Percentiles rank a stretch among this genome's conserved stretches.
Evolutionary conservation across 2,888 invertebrate species (phyloP).

Genomic region (Pherbina coryleti): DNA sequence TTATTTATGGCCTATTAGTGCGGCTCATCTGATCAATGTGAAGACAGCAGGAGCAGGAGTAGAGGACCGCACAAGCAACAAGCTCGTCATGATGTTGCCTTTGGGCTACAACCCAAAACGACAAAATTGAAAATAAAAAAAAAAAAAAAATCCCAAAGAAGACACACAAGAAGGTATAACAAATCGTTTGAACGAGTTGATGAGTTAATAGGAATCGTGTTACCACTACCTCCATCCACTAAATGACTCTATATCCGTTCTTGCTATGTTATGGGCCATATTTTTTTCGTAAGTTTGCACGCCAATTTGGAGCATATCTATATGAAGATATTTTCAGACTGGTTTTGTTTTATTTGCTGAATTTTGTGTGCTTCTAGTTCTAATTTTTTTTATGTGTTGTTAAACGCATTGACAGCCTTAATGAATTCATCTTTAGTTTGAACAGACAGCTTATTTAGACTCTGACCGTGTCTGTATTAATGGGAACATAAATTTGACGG

Average conservation of each 20-base stretch:
- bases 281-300: not conserved
- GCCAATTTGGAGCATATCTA: not conserved
- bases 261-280: not conserved
- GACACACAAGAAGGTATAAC: conserved; percentile 11
- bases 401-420: conserved; percentile 60
- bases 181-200: conserved; percentile 55
- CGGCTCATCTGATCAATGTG: conserved; percentile 41
- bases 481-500: no score
- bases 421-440: conserved; percentile 62
- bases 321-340: no score
- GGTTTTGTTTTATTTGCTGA: no score
- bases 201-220: conserved; percentile 69
- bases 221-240: conserved; percentile 49
- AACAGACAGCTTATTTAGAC: conserved; percentile 58
- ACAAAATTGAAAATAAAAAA: not conserved
- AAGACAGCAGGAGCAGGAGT: conserved; percentile 16
- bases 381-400: not conserved
- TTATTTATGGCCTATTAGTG: conserved; percentile 68
- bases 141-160: not conserved
- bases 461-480: no score
- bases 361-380: not conserved
- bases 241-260: conserved; percentile 27
- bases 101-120: conserved; percentile 6
- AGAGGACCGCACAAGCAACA: conserved; percentile 56
- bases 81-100: conserved; percentile 41